A percentile compares a stretch with the other conserved stretches of the same genome.
Conservation (phyloP, 1,140 invertebrate genomes). For the Pseudobourletiella spinata region DNA sequence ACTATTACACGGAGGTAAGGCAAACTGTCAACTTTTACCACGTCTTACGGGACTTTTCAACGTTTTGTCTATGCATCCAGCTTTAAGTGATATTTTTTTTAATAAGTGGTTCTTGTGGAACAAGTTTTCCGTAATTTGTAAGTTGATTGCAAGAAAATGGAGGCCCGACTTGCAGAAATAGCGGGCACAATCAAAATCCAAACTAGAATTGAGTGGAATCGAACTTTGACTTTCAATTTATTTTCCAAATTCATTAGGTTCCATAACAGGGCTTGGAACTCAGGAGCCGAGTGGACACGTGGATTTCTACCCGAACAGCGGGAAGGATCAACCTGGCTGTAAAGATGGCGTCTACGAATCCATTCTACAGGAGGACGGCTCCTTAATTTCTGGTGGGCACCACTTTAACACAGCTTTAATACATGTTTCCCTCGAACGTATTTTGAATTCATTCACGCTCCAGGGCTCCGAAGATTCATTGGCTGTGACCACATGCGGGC, state of each 20-base stretch:
- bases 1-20: constrained; percentile 61
- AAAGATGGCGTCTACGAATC: constrained; percentile 58
- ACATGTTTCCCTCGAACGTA: too few relatives aligned
- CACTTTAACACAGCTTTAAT: background rate
- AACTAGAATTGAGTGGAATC: too few relatives aligned
- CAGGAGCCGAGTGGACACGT: constrained; percentile 70
- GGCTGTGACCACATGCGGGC: constrained; percentile 77
- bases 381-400: constrained; percentile 48
- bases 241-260: too few relatives aligned
- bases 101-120: too few relatives aligned
- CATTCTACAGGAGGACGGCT: constrained; percentile 55
- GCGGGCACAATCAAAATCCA: too few relatives aligned
- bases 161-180: too few relatives aligned
- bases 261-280: constrained; percentile 54
- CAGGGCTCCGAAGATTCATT: constrained; percentile 62
- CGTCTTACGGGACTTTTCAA: too few relatives aligned
- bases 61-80: too few relatives aligned
- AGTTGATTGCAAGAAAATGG: too few relatives aligned
- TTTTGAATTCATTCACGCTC: background rate
- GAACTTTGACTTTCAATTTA: constrained; percentile 4
- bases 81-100: too few relatives aligned
- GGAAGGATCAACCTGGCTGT: constrained; percentile 75
- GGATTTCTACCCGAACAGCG: constrained; percentile 78
- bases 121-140: too few relatives aligned
- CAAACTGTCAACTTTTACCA: too few relatives aligned